Percentiles rank a stretch among this genome's conserved stretches.
phyloP scores from a whole-genome alignment of 2,888 invertebrate genomes.

The Erynnis tages region DNA sequence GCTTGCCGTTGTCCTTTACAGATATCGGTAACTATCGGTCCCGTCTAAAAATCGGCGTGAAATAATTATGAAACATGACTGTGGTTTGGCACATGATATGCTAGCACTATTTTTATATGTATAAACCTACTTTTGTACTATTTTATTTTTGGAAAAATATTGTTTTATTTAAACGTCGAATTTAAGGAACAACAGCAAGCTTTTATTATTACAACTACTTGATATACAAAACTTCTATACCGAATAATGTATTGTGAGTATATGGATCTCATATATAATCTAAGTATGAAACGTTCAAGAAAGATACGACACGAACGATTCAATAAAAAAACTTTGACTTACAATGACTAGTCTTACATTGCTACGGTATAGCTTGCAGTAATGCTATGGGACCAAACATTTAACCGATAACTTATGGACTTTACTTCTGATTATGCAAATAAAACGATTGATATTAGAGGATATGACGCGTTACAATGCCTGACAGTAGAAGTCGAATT shows the following conservation, averaged over 20 bases:
- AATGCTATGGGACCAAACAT: slow-evolving; percentile 39
- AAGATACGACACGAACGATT: slow-evolving; percentile 58
- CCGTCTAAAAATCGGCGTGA: slow-evolving; percentile 37
- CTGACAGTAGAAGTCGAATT: slow-evolving; percentile 60
- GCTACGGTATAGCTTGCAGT: slow-evolving; percentile 39
- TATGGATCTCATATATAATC: slow-evolving; percentile 47
- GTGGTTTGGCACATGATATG: slow-evolving; percentile 71
- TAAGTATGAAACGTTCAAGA: slow-evolving; percentile 55
- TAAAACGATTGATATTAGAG: slow-evolving; percentile 41
- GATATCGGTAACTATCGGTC: slow-evolving; percentile 38
- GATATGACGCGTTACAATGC: slow-evolving; percentile 47
- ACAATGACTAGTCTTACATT: slow-evolving; percentile 4
- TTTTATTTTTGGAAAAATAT: slow-evolving; percentile 45
- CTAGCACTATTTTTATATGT: slow-evolving; percentile 38
- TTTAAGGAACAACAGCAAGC: slow-evolving; percentile 63
- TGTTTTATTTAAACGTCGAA: slow-evolving; percentile 25
- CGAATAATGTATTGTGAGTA: slow-evolving; percentile 36
- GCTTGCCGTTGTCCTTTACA: slow-evolving; percentile 59
- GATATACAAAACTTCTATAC: slow-evolving; percentile 24
- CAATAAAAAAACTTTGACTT: slow-evolving; percentile 41
- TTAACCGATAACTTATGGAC: slow-evolving; percentile 29
- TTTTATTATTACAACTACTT: slow-evolving; percentile 26
- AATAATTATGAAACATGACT: slow-evolving; percentile 38
- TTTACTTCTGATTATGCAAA: slow-evolving; percentile 42
- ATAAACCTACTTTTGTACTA: slow-evolving; percentile 53